phyloP scores from a whole-genome alignment of 2,888 invertebrate genomes.

The Calliphora vomitoria region DNA sequence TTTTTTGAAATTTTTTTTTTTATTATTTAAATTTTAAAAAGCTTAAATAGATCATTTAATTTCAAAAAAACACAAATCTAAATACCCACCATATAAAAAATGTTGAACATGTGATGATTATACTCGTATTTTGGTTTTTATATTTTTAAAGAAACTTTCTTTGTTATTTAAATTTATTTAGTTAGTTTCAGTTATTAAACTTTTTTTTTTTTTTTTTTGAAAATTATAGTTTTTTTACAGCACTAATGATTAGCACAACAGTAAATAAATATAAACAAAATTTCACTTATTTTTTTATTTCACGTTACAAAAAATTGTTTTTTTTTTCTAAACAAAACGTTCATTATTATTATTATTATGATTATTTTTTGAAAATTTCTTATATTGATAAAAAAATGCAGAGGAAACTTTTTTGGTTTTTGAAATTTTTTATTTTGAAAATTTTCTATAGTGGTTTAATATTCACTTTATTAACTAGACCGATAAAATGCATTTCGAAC shows the following conservation, averaged over 20 bases:
- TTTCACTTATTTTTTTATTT: constrained; percentile 57
- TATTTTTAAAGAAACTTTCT: constrained; percentile 35
- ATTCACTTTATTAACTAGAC: constrained; percentile 70
- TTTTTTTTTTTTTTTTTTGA: not conserved
- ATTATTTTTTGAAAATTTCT: not conserved
- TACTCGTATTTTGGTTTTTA: not conserved
- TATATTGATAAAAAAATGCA: not conserved
- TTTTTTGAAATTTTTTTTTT: too few species aligned
- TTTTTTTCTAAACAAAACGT: not conserved
- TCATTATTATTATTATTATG: not conserved
- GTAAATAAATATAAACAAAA: constrained; percentile 29
- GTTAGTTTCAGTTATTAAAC: not conserved
- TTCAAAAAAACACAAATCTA: not conserved
- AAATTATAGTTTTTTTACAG: constrained; percentile 14
- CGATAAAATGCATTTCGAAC: constrained; percentile 68
- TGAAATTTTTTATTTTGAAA: not conserved
- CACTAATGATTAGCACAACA: too few species aligned
- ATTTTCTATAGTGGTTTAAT: constrained; percentile 23
- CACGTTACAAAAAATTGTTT: too few species aligned
- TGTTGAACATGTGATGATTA: not conserved
- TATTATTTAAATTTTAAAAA: not conserved
- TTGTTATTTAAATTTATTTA: constrained; percentile 65
- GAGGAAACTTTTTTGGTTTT: not conserved
- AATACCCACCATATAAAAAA: constrained; percentile 36
- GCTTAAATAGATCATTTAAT: not conserved